Conservation (phyloP, 2,888 invertebrate genomes). For the Stomorhina lunata region DNA sequence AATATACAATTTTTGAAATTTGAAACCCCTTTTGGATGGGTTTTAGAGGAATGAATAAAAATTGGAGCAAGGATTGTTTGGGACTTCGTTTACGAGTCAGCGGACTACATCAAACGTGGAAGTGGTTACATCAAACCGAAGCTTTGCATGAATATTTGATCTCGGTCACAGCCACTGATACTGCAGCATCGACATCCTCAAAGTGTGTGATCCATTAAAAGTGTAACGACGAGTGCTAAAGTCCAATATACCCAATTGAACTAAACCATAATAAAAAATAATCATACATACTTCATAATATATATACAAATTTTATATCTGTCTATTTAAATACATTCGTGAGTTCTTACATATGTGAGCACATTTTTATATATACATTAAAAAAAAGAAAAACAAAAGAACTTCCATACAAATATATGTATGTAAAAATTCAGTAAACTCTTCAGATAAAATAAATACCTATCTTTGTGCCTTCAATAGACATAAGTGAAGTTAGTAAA, state of each 20-base stretch:
- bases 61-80: slow-evolving; percentile 82
- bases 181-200: slow-evolving; percentile 81
- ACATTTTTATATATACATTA: too few relatives aligned
- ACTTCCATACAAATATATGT: slow-evolving; percentile 16
- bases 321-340: too few relatives aligned
- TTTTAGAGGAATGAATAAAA: slow-evolving; percentile 77
- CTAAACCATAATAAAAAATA: slow-evolving; percentile 66
- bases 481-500: not conserved
- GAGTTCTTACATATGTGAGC: too few relatives aligned
- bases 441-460: slow-evolving; percentile 17
- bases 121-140: slow-evolving; percentile 96
- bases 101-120: slow-evolving; percentile 95
- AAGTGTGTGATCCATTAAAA: slow-evolving; percentile 47
- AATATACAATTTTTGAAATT: slow-evolving; percentile 47
- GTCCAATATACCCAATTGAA: slow-evolving; percentile 72
- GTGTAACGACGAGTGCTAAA: slow-evolving; percentile 66
- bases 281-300: slow-evolving; percentile 12
- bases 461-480: not conserved
- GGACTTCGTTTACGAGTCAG: slow-evolving; percentile 93
- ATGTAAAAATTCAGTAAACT: slow-evolving; percentile 35
- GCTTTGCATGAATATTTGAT: slow-evolving; percentile 93
- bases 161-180: slow-evolving; percentile 88
- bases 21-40: slow-evolving; percentile 78
- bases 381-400: slow-evolving; percentile 40
- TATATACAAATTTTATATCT: not conserved